Evolutionary conservation across 2,113 vertebrate species (phyloP).

Genomic region (Dolichotis patagonum): DNA sequence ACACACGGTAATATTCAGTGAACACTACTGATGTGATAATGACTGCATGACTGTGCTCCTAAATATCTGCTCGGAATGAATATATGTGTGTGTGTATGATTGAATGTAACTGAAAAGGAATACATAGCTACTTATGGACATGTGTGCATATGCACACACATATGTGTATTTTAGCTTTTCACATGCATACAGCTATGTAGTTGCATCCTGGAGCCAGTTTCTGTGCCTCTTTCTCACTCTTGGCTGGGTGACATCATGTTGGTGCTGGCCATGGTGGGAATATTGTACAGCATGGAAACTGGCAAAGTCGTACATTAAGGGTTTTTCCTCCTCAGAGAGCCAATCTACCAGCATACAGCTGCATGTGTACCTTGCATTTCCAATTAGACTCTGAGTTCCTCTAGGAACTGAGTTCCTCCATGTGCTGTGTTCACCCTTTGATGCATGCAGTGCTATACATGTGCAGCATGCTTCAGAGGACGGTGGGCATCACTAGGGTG

Average conservation of each 20-base stretch:
- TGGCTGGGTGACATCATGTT: neutral
- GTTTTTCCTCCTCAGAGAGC: neutral
- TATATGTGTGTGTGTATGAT: rapidly evolving
- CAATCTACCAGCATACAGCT: neutral
- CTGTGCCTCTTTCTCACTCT: neutral
- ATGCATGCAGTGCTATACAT: neutral
- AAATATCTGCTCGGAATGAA: neutral
- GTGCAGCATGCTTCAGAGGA: slow-evolving; percentile 21
- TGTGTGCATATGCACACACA: rapidly evolving
- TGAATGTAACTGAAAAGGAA: neutral
- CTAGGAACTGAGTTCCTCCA: neutral
- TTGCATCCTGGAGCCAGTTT: neutral
- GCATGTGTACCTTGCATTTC: neutral
- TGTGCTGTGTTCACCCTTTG: neutral
- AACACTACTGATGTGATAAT: neutral
- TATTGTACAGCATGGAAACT: neutral
- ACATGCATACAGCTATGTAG: neutral
- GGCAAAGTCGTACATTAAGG: neutral
- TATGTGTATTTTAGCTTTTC: neutral
- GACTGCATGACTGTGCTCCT: neutral
- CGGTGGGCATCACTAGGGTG: neutral
- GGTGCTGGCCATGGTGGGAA: neutral
- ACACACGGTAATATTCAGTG: neutral
- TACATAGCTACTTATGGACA: neutral
- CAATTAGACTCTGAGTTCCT: slow-evolving; percentile 8